These are phyloP conservation scores for Oreortyx pictus DNA, from an alignment of 2,797 vertebrate species.

Conservation along the genomic window DNA sequence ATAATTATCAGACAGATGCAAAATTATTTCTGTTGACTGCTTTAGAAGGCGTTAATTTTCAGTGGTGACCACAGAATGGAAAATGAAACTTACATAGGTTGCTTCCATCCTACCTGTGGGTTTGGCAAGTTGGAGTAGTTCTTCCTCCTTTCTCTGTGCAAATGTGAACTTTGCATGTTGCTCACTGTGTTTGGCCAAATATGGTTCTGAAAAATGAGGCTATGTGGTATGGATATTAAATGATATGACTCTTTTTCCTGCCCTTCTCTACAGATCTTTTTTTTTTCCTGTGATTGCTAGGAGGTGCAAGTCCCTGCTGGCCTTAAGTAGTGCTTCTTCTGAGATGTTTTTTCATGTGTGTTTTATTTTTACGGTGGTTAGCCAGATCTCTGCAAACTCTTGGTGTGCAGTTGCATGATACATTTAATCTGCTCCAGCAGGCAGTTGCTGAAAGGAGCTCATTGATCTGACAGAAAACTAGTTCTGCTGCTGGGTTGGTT, in stretches of 20 bases:
- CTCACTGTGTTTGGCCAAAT: not conserved
- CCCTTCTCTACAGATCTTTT: not conserved
- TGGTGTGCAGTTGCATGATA: slow-evolving; percentile 15
- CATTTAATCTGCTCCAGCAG: slow-evolving; percentile 55
- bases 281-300: not conserved
- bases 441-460: slow-evolving; percentile 53
- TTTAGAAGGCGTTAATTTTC: not conserved
- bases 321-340: not conserved
- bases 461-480: slow-evolving; percentile 43
- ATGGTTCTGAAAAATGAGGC: slow-evolving; percentile 19
- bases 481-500: slow-evolving; percentile 51
- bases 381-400: not conserved
- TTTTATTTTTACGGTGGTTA: not conserved
- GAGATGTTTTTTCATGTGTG: not conserved
- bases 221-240: not conserved
- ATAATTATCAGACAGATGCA: not conserved
- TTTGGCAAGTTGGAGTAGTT: slow-evolving; percentile 14
- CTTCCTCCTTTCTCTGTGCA: not conserved
- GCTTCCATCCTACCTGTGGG: not conserved
- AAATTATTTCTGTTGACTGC: not conserved
- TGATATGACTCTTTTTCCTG: not conserved
- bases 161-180: not conserved
- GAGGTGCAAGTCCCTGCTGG: not conserved
- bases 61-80: not conserved
- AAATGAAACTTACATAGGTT: not conserved